Percentiles rank a stretch among this genome's conserved stretches.
Conservation (phyloP, 2,797 vertebrate species). For the Halcyon smyrnensis region DNA sequence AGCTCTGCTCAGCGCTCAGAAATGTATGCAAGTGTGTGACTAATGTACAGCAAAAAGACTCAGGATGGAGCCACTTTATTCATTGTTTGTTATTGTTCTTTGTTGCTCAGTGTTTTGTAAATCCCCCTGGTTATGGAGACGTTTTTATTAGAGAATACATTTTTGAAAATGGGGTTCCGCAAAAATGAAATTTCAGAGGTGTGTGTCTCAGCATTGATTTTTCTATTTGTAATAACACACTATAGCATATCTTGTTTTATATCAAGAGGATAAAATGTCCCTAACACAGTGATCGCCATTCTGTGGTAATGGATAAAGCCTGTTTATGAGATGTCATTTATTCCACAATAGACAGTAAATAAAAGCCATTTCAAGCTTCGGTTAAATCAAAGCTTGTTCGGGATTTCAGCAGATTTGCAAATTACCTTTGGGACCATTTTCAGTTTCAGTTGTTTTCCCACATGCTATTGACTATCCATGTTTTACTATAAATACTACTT, state of each 20-base stretch:
- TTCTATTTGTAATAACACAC: constrained; percentile 87
- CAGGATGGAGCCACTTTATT: constrained; percentile 74
- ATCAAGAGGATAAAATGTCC: constrained; percentile 87
- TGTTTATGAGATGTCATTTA: constrained; percentile 91
- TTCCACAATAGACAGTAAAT: constrained; percentile 93
- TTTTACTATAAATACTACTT: constrained; percentile 68
- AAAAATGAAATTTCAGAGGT: constrained; percentile 87
- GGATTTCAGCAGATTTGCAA: constrained; percentile 94
- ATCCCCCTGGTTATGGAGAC: constrained; percentile 78
- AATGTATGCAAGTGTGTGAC: constrained; percentile 68
- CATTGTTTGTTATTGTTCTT: constrained; percentile 75
- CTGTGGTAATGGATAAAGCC: constrained; percentile 88
- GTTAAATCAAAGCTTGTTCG: constrained; percentile 93
- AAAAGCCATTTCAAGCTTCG: constrained; percentile 92
- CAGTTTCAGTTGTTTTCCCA: constrained; percentile 78
- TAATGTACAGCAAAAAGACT: constrained; percentile 63
- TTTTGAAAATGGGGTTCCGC: constrained; percentile 79
- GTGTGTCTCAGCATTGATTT: constrained; percentile 89
- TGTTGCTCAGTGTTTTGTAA: constrained; percentile 77
- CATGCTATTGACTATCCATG: constrained; percentile 71
- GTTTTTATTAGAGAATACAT: constrained; percentile 84
- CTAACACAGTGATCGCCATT: constrained; percentile 83
- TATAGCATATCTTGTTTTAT: constrained; percentile 84
- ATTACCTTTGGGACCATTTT: constrained; percentile 89
- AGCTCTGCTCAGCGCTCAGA: not conserved